A percentile compares a stretch with the other conserved stretches of the same genome.
Conservation (phyloP, 1,140 invertebrate species). For the Agraylea sexmaculata region DNA sequence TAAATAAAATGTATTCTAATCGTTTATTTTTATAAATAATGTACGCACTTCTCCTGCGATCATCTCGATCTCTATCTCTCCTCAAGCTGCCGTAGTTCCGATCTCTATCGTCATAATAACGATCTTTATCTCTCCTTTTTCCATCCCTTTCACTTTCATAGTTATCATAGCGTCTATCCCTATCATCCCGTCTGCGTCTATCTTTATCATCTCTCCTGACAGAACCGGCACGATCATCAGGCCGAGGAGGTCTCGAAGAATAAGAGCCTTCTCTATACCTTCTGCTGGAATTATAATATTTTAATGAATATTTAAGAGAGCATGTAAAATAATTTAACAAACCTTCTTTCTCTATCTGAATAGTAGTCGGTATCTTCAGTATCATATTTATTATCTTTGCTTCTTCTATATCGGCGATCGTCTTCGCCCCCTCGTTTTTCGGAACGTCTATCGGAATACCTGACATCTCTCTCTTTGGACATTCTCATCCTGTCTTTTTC, state of each 20-base stretch:
- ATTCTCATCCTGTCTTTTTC: constrained; percentile 31
- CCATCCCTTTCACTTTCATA: constrained; percentile 30
- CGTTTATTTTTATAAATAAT: not conserved
- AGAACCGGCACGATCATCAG: constrained; percentile 20
- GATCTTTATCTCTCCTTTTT: constrained; percentile 16
- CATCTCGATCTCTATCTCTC: constrained; percentile 20
- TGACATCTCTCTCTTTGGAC: constrained; percentile 27
- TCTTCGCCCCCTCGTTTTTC: constrained; percentile 26
- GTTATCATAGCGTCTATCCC: constrained; percentile 27
- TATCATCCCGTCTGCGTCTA: constrained; percentile 26
- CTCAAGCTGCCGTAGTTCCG: constrained; percentile 11
- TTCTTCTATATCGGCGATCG: constrained; percentile 21
- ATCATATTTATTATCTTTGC: constrained; percentile 30
- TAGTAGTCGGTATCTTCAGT: constrained; percentile 41
- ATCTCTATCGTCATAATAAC: constrained; percentile 16
- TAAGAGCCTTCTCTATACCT: constrained; percentile 35
- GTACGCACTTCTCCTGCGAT: constrained; percentile 25
- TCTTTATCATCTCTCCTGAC: constrained; percentile 32
- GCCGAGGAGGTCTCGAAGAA: constrained; percentile 31
- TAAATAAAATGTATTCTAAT: constrained; percentile 1
- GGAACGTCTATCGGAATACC: constrained; percentile 26
- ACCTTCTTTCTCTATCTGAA: constrained; percentile 31
- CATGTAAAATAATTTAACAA: not conserved
- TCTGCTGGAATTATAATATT: constrained; percentile 23
- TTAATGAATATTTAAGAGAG: not conserved